A percentile compares a stretch with the other conserved stretches of the same genome.
Evolutionary conservation across 2,888 invertebrate genomes (phyloP).

Genomic region (Amphipyra tragopoginis): DNA sequence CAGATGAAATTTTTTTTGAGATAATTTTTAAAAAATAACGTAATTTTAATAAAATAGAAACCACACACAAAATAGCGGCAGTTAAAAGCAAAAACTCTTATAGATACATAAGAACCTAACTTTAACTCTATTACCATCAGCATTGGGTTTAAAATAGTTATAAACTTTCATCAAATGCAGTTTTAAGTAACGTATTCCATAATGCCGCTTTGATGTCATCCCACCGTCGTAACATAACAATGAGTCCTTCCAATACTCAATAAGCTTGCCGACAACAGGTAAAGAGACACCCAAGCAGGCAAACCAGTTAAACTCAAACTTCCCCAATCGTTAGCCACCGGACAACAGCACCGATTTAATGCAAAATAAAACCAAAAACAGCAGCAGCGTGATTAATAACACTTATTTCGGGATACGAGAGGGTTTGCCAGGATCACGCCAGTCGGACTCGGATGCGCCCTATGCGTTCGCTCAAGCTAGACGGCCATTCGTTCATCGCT

Average conservation of each 20-base stretch:
- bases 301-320: conserved; percentile 41
- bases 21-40: conserved; percentile 4
- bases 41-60: conserved; percentile 5
- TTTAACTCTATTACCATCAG: conserved; percentile 3
- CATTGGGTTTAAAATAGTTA: conserved; percentile 8
- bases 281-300: conserved; percentile 45
- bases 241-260: conserved; percentile 28
- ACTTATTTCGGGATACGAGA: conserved; percentile 69
- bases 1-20: conserved; percentile 13
- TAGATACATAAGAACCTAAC: no score
- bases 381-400: conserved; percentile 68
- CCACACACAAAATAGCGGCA: neutral
- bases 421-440: conserved; percentile 67
- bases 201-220: conserved; percentile 45
- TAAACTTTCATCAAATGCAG: conserved; percentile 26
- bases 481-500: conserved; percentile 73
- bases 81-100: no score
- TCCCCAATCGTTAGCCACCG: conserved; percentile 16
- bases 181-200: conserved; percentile 17
- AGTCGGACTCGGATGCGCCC: conserved; percentile 74
- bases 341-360: conserved; percentile 35
- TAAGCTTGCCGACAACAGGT: conserved; percentile 50
- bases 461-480: conserved; percentile 75
- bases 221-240: conserved; percentile 41
- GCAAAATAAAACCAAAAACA: conserved; percentile 62